Percentiles rank a stretch among this genome's conserved stretches.
These are phyloP conservation scores for Kryptopterus vitreolus DNA, from an alignment of 2,797 vertebrate genomes.

Conservation along the genomic window DNA sequence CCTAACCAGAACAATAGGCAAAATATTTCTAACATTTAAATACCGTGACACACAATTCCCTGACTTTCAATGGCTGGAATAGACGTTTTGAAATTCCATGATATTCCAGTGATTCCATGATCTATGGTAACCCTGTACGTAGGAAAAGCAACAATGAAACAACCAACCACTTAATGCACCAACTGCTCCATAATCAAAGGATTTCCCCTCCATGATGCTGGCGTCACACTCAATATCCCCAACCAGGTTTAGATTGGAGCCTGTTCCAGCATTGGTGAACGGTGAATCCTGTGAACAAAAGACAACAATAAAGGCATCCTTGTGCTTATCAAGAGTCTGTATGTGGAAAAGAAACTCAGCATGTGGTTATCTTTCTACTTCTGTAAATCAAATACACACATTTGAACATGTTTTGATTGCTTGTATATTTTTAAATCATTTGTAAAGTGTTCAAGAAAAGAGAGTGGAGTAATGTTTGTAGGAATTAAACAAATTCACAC, in stretches of 20 bases:
- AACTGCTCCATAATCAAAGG: slow-evolving; percentile 93
- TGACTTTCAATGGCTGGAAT: too few relatives aligned
- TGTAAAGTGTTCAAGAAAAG: too few relatives aligned
- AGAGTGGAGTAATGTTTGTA: too few relatives aligned
- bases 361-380: neutral
- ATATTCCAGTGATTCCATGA: neutral
- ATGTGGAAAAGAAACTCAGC: neutral
- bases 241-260: slow-evolving; percentile 95
- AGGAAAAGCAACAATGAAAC: neutral
- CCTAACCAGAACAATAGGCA: too few relatives aligned
- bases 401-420: too few relatives aligned
- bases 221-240: slow-evolving; percentile 98
- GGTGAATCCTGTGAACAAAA: slow-evolving; percentile 87
- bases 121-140: neutral
- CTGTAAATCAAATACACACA: neutral
- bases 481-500: too few relatives aligned
- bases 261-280: slow-evolving; percentile 97
- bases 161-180: slow-evolving; percentile 93
- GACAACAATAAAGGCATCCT: slow-evolving; percentile 33
- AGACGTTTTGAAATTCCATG: too few relatives aligned
- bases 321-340: slow-evolving; percentile 2
- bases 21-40: too few relatives aligned
- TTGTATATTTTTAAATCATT: too few relatives aligned
- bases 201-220: slow-evolving; percentile 99
- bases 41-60: too few relatives aligned